phyloP scores from a whole-genome alignment of 2,797 vertebrate species.

The Melanitta fusca region DNA sequence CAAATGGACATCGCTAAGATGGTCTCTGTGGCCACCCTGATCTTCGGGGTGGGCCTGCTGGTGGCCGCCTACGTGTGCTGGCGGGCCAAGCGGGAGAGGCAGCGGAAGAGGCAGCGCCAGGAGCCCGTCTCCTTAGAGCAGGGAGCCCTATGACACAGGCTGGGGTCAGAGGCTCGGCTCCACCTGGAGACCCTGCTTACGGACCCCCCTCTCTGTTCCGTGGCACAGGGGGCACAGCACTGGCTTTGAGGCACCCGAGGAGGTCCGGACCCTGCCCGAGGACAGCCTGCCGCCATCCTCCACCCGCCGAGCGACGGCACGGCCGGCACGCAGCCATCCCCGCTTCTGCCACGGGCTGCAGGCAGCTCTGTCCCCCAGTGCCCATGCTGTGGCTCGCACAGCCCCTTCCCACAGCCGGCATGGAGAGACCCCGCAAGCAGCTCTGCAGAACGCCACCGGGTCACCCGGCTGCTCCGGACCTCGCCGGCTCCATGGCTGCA shows the following conservation, averaged over 20 bases:
- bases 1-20: slow-evolving; percentile 91
- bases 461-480: neutral
- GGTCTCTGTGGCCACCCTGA: slow-evolving; percentile 86
- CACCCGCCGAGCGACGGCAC: neutral
- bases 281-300: neutral
- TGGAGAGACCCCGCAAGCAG: neutral
- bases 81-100: slow-evolving; percentile 71
- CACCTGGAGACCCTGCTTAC: neutral
- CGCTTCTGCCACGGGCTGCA: rapidly evolving
- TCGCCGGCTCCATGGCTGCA: neutral
- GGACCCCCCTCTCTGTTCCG: neutral
- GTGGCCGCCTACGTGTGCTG: slow-evolving; percentile 76
- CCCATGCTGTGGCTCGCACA: too few species aligned
- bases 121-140: slow-evolving; percentile 66
- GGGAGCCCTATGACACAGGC: slow-evolving; percentile 60
- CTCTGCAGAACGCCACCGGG: neutral
- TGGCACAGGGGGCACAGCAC: neutral
- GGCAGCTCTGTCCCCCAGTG: neutral
- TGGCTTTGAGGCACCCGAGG: neutral
- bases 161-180: neutral
- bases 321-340: neutral
- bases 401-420: neutral
- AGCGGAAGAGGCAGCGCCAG: slow-evolving; percentile 64
- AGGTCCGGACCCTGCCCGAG: neutral
- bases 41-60: slow-evolving; percentile 67